A percentile compares a stretch with the other conserved stretches of the same genome.
phyloP scores from a whole-genome alignment of 1,140 invertebrate genomes.

The Pararge aegeria region DNA sequence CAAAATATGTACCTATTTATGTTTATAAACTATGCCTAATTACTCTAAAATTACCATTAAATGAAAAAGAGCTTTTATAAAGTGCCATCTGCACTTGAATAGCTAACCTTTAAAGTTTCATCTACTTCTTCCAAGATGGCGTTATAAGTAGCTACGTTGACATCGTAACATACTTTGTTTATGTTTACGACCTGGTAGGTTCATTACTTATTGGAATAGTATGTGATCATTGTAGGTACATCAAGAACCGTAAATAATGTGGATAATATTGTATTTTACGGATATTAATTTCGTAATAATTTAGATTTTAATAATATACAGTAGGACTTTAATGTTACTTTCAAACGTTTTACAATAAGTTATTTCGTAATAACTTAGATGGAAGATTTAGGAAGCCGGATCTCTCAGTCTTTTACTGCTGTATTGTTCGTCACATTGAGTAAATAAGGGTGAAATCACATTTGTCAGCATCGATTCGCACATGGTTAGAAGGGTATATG shows the following conservation, averaged over 20 bases:
- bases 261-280: not conserved
- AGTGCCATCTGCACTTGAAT: constrained; percentile 16
- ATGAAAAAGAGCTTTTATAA: not conserved
- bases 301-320: not conserved
- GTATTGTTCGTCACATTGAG: constrained; percentile 16
- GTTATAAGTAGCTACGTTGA: not conserved
- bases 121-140: constrained; percentile 28
- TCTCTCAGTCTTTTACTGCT: constrained; percentile 26
- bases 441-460: no score
- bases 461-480: no score
- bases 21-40: not conserved
- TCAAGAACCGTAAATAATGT: not conserved
- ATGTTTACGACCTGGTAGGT: no score
- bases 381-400: constrained; percentile 32
- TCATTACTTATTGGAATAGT: no score
- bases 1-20: no score
- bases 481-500: no score
- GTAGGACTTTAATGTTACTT: no score
- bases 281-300: not conserved
- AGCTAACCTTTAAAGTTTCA: not conserved
- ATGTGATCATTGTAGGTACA: not conserved
- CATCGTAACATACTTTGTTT: no score
- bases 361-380: constrained; percentile 5
- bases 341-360: not conserved
- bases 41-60: no score